Evolutionary conservation across 1,140 invertebrate genomes (phyloP).

Genomic region (Phenacoccus solenopsis): DNA sequence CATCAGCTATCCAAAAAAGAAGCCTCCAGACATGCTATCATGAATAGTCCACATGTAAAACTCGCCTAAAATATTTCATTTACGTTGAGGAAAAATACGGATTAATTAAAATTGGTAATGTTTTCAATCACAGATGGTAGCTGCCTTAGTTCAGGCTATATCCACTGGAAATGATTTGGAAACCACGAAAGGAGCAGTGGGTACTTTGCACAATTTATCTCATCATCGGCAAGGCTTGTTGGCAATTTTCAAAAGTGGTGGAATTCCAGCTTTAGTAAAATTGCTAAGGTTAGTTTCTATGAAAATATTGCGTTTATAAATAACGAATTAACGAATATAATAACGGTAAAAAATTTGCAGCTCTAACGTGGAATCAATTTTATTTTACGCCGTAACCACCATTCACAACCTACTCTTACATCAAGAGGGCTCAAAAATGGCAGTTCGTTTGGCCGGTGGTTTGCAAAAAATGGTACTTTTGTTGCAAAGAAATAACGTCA

Average conservation of each 20-base stretch:
- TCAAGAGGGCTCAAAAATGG: slow-evolving; percentile 96
- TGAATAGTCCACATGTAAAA: slow-evolving; percentile 72
- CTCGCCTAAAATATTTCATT: not conserved
- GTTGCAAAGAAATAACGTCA: slow-evolving; percentile 89
- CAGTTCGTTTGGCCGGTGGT: slow-evolving; percentile 86
- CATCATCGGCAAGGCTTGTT: slow-evolving; percentile 90
- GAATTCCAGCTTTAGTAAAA: slow-evolving; percentile 93
- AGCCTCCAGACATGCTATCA: slow-evolving; percentile 93
- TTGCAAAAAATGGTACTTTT: slow-evolving; percentile 96
- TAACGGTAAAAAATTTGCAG: slow-evolving; percentile 31
- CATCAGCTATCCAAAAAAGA: slow-evolving; percentile 97
- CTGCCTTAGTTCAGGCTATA: slow-evolving; percentile 83
- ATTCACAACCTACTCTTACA: slow-evolving; percentile 94
- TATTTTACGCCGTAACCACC: slow-evolving; percentile 96
- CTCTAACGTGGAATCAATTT: slow-evolving; percentile 87
- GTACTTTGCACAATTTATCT: slow-evolving; percentile 91
- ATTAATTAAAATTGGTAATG: not conserved
- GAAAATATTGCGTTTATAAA: not conserved
- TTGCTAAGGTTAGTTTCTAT: slow-evolving; percentile 50
- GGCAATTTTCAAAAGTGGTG: slow-evolving; percentile 95
- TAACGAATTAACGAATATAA: not conserved
- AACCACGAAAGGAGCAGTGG: slow-evolving; percentile 86
- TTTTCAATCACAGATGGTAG: slow-evolving; percentile 62
- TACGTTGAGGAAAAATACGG: not conserved
- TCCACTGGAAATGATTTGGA: slow-evolving; percentile 91